Conservation (phyloP, 2,797 vertebrate species). For the Danio jaintianensis region DNA sequence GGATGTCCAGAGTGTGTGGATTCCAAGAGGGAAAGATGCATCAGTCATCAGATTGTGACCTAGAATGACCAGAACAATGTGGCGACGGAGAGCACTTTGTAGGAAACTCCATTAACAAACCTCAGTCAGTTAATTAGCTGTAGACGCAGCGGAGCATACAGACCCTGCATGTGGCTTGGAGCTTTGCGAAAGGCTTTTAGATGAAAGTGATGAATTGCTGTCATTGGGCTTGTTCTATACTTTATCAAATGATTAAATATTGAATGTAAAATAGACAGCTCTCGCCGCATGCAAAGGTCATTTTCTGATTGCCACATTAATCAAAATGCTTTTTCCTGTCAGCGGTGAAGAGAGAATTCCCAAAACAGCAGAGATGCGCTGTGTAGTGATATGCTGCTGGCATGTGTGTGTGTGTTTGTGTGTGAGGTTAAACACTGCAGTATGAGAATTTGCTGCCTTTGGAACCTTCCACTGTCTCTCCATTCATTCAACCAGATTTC, state of each 20-base stretch:
- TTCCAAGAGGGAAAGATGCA: slow-evolving; percentile 10
- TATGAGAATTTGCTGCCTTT: slow-evolving; percentile 42
- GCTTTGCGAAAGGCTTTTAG: slow-evolving; percentile 44
- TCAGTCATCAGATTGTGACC: slow-evolving; percentile 49
- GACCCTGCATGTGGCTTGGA: slow-evolving; percentile 30
- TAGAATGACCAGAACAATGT: slow-evolving; percentile 32
- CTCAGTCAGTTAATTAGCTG: slow-evolving; percentile 58
- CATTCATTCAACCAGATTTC: background rate
- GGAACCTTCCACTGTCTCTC: slow-evolving; percentile 14
- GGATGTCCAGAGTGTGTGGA: slow-evolving; percentile 21
- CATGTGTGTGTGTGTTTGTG: background rate
- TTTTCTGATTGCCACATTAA: slow-evolving; percentile 48
- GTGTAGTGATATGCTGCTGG: slow-evolving; percentile 34
- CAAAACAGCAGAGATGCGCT: slow-evolving; percentile 44
- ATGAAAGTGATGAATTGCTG: slow-evolving; percentile 58
- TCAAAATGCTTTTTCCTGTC: slow-evolving; percentile 50
- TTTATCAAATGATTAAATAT: slow-evolving; percentile 59
- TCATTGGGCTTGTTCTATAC: slow-evolving; percentile 55
- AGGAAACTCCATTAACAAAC: slow-evolving; percentile 54
- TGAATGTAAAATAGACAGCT: slow-evolving; percentile 61
- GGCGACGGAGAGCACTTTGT: slow-evolving; percentile 49
- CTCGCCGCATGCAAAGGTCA: slow-evolving; percentile 47
- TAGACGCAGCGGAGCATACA: slow-evolving; percentile 40
- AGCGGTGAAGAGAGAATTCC: slow-evolving; percentile 27
- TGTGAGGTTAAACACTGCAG: slow-evolving; percentile 14